Evolutionary conservation across 2,888 invertebrate species (phyloP), one percentile per base, ranked within the genome.

Genomic region (Nomada lathburiana): DNA sequence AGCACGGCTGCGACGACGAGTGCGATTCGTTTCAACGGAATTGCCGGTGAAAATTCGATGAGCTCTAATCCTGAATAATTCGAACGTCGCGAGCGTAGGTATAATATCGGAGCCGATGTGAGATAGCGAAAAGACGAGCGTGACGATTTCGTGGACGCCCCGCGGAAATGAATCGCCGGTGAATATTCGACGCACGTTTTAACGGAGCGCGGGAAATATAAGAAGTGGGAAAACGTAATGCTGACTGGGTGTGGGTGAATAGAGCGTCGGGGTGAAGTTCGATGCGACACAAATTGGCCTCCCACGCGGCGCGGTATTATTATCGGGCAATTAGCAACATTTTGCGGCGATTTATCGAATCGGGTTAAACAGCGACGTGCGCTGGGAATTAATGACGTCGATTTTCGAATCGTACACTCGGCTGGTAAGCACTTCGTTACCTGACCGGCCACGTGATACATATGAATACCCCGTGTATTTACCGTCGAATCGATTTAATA

Each of bases 261-360:
- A 23, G 18, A 5, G n/a, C n/a, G 47, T 75, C 50, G 36, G 64
- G 52, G 55, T 65, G 71, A 73, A 59, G 59, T 83, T 65, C 50
- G 68, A 20, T 64, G 44, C 69, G 77, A 71, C 71, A 73, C 60
- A 69, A 83, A 73, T 83, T 73, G 72, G 47, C 50, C 59, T 20
- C 50, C 65, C 59, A n/a, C 44, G 50, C 67, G 57, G 36, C 60
- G 36, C 60, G 63, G 71, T 76, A 82, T 86, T 86, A 86, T 86
- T 86, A 76, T 74, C 76, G 78, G 76, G 74, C 79, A 82, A 88
- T 82, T 86, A 88, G 77, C 84, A 86, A 80, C 84, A 84, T 88
- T 86, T 79, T 79, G 80, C 53, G 80, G 72, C 82, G 86, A 86
- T 88, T 88, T 87, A 77, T 86, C 84, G 84, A 69, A 79, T 65